A percentile compares a stretch with the other conserved stretches of the same genome.
These are phyloP conservation scores for Drosophila persimilis DNA, from an alignment of 1,140 invertebrate genomes.

Conservation along the genomic window DNA sequence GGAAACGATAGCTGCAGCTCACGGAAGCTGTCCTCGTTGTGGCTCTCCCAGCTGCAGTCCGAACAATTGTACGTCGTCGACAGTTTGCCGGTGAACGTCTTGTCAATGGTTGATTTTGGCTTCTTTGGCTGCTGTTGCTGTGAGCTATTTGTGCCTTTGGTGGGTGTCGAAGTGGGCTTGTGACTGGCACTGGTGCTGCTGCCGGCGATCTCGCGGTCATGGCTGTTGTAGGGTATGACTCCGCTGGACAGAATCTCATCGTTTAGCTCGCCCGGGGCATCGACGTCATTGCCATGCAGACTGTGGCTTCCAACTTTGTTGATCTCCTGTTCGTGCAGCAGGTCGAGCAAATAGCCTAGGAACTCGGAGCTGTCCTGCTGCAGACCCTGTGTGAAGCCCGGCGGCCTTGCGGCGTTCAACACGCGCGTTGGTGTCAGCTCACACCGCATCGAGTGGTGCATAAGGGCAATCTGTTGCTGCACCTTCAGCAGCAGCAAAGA, in stretches of 20 bases:
- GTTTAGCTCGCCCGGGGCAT: constrained; percentile 11
- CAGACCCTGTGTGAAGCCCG: constrained; percentile 89
- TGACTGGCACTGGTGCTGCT: constrained; percentile 2
- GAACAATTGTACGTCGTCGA: constrained; percentile 89
- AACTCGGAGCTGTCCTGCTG: constrained; percentile 96
- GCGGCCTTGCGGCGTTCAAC: constrained; percentile 87
- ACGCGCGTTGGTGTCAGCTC: constrained; percentile 89
- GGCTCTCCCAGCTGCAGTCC: constrained; percentile 87
- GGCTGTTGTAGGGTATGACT: constrained; percentile 69
- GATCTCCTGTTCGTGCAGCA: constrained; percentile 88
- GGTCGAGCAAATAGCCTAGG: constrained; percentile 89
- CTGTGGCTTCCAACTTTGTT: constrained; percentile 23
- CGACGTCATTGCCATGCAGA: constrained; percentile 12
- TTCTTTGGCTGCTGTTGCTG: constrained; percentile 36
- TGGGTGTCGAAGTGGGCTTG: constrained; percentile 31
- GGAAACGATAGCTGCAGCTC: constrained; percentile 93
- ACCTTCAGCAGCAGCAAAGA: constrained; percentile 86
- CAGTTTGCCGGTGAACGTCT: constrained; percentile 89
- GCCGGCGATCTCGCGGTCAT: constrained; percentile 47
- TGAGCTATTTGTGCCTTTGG: constrained; percentile 35
- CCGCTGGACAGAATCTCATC: constrained; percentile 56
- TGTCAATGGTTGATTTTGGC: constrained; percentile 85
- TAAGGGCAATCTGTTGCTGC: constrained; percentile 89
- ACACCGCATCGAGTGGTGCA: constrained; percentile 87
- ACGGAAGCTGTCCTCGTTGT: constrained; percentile 89